Percentiles rank a stretch among this genome's conserved stretches.
Evolutionary conservation across 2,888 invertebrate species (phyloP).

Genomic region (Meganola albula): DNA sequence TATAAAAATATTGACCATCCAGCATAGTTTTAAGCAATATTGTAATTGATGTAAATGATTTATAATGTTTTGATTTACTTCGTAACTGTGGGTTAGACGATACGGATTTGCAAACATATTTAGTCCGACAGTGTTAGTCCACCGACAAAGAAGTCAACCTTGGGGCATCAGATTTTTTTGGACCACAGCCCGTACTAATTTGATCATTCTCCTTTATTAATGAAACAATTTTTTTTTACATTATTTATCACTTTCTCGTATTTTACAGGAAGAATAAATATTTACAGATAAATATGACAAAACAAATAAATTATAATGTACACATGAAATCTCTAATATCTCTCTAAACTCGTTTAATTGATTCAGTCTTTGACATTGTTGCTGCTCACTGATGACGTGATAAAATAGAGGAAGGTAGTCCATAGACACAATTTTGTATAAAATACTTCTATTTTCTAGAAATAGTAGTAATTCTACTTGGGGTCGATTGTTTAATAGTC

Average conservation of each 20-base stretch:
- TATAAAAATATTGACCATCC: conserved; percentile 2
- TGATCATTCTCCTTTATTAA: not conserved
- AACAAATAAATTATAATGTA: conserved; percentile 28
- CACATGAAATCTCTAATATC: conserved; percentile 31
- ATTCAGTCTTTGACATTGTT: conserved; percentile 42
- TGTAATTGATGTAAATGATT: conserved; percentile 3
- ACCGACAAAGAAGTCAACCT: not conserved
- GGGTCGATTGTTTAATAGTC: no score
- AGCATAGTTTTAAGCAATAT: conserved; percentile 4
- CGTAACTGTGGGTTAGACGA: not conserved
- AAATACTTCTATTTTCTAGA: conserved; percentile 11
- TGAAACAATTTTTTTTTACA: no score
- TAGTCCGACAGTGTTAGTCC: not conserved
- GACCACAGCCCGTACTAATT: not conserved
- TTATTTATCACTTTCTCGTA: no score
- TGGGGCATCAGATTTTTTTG: not conserved
- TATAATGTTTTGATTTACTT: not conserved
- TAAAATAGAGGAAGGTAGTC: not conserved
- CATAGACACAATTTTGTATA: no score
- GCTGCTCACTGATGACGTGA: conserved; percentile 22
- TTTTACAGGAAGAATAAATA: no score
- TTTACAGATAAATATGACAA: conserved; percentile 1
- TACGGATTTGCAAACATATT: not conserved
- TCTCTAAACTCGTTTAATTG: conserved; percentile 31
- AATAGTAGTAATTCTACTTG: no score